phyloP scores from a whole-genome alignment of 2,797 vertebrate genomes.

The Liparis tanakae region DNA sequence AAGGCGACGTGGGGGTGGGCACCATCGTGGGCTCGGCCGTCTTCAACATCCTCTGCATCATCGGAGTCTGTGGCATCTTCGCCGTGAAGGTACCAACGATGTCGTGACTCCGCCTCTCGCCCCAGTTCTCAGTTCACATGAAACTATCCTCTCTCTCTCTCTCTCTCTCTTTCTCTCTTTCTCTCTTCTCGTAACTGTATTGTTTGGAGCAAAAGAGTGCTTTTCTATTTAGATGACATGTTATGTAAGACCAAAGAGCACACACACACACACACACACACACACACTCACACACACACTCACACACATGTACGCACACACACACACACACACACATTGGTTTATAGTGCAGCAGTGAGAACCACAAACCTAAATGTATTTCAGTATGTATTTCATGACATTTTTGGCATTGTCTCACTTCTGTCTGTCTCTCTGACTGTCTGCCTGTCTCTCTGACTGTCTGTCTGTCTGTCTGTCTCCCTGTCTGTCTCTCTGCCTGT shows the following conservation, averaged over 20 bases:
- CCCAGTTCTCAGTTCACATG: neutral
- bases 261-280: constrained; percentile 10
- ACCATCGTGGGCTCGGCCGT: constrained; percentile 98
- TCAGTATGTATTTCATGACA: no score
- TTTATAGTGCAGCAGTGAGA: constrained; percentile 35
- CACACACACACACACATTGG: neutral
- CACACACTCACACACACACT: constrained; percentile 6
- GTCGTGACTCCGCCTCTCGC: neutral
- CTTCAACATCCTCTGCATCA: constrained; percentile 97
- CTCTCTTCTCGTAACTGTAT: constrained; percentile 13
- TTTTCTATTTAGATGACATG: constrained; percentile 48
- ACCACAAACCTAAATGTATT: constrained; percentile 24
- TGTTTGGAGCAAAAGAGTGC: constrained; percentile 34
- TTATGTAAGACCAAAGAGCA: constrained; percentile 42
- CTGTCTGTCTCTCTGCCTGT: neutral
- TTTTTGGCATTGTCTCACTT: constrained; percentile 9
- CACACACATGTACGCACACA: constrained; percentile 12
- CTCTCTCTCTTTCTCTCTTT: no score
- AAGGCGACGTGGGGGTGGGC: constrained; percentile 95
- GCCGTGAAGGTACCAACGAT: constrained; percentile 87
- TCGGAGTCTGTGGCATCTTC: constrained; percentile 95
- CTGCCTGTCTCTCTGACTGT: no score
- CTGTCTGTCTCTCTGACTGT: no score
- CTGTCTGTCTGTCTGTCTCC: neutral
- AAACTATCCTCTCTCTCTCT: neutral